These are phyloP conservation scores for Diorhabda carinulata DNA, from an alignment of 1,140 invertebrate genomes.

Conservation along the genomic window DNA sequence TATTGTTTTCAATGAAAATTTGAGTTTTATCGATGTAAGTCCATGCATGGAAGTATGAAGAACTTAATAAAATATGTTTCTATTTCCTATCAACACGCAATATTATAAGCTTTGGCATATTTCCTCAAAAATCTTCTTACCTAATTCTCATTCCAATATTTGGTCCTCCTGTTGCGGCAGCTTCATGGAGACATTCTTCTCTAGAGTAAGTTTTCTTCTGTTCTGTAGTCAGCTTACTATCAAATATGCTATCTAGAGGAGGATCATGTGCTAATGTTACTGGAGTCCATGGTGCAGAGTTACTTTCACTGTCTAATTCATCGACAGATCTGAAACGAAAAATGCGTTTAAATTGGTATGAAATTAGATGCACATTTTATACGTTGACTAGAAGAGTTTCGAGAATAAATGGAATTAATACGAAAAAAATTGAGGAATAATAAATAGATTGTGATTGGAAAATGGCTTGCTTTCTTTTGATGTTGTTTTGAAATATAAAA, in stretches of 20 bases:
- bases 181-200: constrained; percentile 69
- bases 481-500: no score
- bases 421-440: no score
- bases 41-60: no score
- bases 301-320: constrained; percentile 42
- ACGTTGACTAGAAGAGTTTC: neutral
- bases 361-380: neutral
- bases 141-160: constrained; percentile 50
- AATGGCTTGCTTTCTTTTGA: no score
- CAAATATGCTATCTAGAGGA: constrained; percentile 35
- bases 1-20: no score
- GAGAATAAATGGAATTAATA: neutral
- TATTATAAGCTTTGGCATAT: no score
- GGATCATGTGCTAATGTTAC: constrained; percentile 37
- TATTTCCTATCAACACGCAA: no score
- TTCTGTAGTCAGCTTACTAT: constrained; percentile 36
- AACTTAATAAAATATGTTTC: no score
- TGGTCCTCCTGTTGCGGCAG: constrained; percentile 61
- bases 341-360: no score
- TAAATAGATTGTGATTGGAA: no score
- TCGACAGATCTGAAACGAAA: constrained; percentile 35
- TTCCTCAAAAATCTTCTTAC: constrained; percentile 30
- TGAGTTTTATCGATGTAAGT: no score
- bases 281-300: constrained; percentile 42
- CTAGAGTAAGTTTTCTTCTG: constrained; percentile 59